Evolutionary conservation across 2,888 invertebrate species (phyloP), one percentile per base, ranked within the genome.

Genomic region (Phania funesta): DNA sequence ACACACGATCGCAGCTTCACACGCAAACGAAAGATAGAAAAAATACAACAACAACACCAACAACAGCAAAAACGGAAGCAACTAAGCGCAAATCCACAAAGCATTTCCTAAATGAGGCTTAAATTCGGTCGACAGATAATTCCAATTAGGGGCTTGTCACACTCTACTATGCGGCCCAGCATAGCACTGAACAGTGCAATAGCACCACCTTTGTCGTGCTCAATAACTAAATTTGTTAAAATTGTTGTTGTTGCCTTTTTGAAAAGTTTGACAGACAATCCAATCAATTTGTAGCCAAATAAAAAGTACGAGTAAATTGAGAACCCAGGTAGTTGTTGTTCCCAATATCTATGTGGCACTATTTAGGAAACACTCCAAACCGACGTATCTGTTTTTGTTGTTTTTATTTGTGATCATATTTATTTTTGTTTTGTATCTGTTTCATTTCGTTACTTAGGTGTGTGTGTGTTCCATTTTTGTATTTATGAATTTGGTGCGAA

Each of bases 61-160:
- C n/a, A n/a, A n/a, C n/a, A n/a, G n/a, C n/a, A 83, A 71, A 77
- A 70, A 85, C 85, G 85, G 68, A 76, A 80, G 80, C 85, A 86
- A 87, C 86, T 84, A 87, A 86, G 86, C 88, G 87, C 87, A 90
- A 90, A 89, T 91, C 91, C 91, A 90, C 90, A 91, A 91, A 90
- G 88, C 90, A 90, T 87, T 87, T 89, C 90, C 89, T 88, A 91
- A 91, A 91, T 90, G 90, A 90, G 90, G 87, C 90, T 90, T 90
- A 90, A 90, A 90, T 90, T 90, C 87, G 87, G 85, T 85, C 62
- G 68, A 56, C 60, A 86, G 88, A 89, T 89, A 88, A 89, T 90
- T 89, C 89, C 90, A 90, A 90, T 90, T 90, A 90, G 89, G 88
- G 87, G 41, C 41, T 24, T 84, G 82, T 82, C 78, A 75, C 81